phyloP scores from a whole-genome alignment of 2,113 vertebrate species.

The Xiphias gladius region DNA sequence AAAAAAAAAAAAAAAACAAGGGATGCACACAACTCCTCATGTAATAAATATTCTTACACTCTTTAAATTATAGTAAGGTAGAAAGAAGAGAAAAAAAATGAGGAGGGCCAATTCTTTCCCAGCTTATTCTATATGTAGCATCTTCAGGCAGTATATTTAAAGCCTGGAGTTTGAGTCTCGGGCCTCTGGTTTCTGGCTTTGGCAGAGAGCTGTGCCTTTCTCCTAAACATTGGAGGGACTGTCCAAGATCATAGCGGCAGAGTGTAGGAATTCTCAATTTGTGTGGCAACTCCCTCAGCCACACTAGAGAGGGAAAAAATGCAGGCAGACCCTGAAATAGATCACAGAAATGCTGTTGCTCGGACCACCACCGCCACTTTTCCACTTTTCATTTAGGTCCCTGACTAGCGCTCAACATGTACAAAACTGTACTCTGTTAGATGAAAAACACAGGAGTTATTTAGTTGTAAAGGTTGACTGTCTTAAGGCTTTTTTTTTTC shows the following conservation, averaged over 20 bases:
- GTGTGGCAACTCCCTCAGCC: slow-evolving; percentile 73
- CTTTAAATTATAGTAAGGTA: too few species aligned
- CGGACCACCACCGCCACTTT: slow-evolving; percentile 37
- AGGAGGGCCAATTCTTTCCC: neutral
- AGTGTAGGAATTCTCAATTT: slow-evolving; percentile 63
- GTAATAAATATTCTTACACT: too few species aligned
- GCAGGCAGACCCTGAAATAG: slow-evolving; percentile 65
- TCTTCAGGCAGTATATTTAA: slow-evolving; percentile 42
- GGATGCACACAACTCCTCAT: neutral
- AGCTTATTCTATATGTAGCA: slow-evolving; percentile 14
- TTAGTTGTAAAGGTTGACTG: neutral
- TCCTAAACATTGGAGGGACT: slow-evolving; percentile 51
- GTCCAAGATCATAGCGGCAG: slow-evolving; percentile 32
- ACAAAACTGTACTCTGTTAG: neutral
- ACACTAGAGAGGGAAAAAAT: slow-evolving; percentile 59
- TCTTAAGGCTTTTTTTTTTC: neutral
- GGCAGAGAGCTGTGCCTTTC: slow-evolving; percentile 24
- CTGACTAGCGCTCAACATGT: neutral
- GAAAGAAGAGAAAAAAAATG: too few species aligned
- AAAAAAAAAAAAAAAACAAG: neutral
- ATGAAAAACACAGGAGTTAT: neutral
- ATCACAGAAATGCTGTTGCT: slow-evolving; percentile 46
- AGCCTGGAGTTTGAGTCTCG: neutral
- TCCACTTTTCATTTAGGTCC: slow-evolving; percentile 38
- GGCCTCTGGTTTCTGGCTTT: slow-evolving; percentile 58